Percentiles rank a stretch among this genome's conserved stretches.
These are phyloP conservation scores for Eptesicus fuscus DNA, from an alignment of 2,113 vertebrate genomes.

Conservation along the genomic window DNA sequence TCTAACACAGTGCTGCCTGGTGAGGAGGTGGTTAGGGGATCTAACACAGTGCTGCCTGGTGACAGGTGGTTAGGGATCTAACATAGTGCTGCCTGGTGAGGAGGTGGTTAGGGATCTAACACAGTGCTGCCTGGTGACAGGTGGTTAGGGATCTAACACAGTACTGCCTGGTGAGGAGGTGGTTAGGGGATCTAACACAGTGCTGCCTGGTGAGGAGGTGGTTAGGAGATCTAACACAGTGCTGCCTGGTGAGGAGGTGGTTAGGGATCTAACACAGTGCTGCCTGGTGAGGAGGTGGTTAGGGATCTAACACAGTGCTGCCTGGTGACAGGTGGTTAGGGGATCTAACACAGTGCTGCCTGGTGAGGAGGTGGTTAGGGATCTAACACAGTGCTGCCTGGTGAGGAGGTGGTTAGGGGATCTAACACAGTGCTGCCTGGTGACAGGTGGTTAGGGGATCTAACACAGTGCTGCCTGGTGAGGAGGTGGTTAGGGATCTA, in stretches of 20 bases:
- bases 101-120: neutral
- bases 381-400: neutral
- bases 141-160: no score
- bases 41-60: neutral
- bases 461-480: neutral
- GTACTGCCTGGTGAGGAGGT: neutral
- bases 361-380: no score
- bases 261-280: no score
- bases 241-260: neutral
- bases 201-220: neutral
- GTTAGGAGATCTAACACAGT: neutral
- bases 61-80: neutral
- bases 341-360: neutral
- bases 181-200: neutral
- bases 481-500: no score
- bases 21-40: no score
- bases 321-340: neutral
- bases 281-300: neutral
- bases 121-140: neutral
- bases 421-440: neutral
- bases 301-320: no score
- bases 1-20: neutral
- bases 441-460: neutral
- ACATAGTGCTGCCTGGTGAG: neutral
- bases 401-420: neutral